Evolutionary conservation across 2,888 invertebrate species (phyloP).

Genomic region (Athalia circularis): DNA sequence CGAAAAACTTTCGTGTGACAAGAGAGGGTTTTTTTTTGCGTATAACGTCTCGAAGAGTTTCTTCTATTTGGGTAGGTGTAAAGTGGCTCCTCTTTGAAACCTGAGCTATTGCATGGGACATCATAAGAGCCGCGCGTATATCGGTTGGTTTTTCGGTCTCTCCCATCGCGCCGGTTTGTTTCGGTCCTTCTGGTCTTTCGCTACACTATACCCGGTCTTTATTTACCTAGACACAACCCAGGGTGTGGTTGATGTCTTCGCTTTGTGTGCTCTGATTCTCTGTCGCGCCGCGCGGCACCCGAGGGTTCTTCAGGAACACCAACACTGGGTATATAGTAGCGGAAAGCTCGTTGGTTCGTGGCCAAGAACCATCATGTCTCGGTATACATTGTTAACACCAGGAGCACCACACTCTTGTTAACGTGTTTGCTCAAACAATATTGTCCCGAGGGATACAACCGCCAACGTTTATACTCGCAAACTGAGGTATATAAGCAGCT

Average conservation of each 20-base stretch:
- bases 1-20: too few species aligned
- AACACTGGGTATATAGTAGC: too few species aligned
- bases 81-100: constrained; percentile 55
- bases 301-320: background rate
- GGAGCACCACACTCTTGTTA: constrained; percentile 49
- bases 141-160: background rate
- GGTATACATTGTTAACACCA: constrained; percentile 52
- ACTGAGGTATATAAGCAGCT: background rate
- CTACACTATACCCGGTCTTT: constrained; percentile 8
- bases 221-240: constrained; percentile 48
- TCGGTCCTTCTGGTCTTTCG: constrained; percentile 10
- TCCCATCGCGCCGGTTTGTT: background rate
- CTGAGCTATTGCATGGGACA: constrained; percentile 51
- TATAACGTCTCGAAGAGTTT: background rate
- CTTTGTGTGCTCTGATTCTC: constrained; percentile 44
- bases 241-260: constrained; percentile 49
- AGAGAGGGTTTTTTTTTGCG: background rate
- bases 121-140: constrained; percentile 51
- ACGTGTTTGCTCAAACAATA: constrained; percentile 51
- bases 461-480: background rate
- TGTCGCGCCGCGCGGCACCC: background rate
- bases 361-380: constrained; percentile 48
- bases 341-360: constrained; percentile 40
- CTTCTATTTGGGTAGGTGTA: constrained; percentile 55
- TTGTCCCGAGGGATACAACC: constrained; percentile 34